Conservation (phyloP, 2,113 vertebrate genomes). For the Aegithalos caudatus region DNA sequence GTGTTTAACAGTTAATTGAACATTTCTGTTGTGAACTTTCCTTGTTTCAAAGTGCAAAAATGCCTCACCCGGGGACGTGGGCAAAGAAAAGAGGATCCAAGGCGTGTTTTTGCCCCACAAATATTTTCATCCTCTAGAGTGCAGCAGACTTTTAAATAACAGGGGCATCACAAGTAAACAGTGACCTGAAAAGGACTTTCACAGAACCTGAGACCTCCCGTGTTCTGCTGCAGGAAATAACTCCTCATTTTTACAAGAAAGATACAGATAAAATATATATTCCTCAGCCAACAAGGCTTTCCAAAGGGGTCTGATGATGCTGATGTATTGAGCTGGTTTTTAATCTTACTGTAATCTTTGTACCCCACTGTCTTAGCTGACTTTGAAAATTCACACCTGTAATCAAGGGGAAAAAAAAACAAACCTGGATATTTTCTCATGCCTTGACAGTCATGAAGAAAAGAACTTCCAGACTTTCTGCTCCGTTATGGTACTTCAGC, state of each 20-base stretch:
- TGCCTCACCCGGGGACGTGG: conserved; percentile 43
- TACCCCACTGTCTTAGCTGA: not conserved
- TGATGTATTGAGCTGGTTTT: not conserved
- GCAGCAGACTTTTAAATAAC: not conserved
- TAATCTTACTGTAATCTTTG: not conserved
- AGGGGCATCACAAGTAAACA: not conserved
- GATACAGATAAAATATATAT: not conserved
- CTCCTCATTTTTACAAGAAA: not conserved
- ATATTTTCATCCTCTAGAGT: not conserved
- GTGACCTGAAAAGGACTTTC: not conserved
- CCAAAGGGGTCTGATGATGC: not conserved
- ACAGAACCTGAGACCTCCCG: not conserved
- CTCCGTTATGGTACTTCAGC: not conserved
- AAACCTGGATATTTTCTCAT: not conserved
- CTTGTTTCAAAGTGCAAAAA: conserved; percentile 76
- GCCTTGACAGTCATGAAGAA: not conserved
- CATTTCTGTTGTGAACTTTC: conserved; percentile 82
- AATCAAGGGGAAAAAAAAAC: not conserved
- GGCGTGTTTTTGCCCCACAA: not conserved
- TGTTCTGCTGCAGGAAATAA: not conserved
- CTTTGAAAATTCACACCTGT: not conserved
- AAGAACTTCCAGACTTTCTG: not conserved
- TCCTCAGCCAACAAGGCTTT: not conserved
- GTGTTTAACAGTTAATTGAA: conserved; percentile 93
- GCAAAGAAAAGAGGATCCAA: conserved; percentile 6